Evolutionary conservation across 2,797 vertebrate species (phyloP).

Genomic region (Muscicapa comitata): DNA sequence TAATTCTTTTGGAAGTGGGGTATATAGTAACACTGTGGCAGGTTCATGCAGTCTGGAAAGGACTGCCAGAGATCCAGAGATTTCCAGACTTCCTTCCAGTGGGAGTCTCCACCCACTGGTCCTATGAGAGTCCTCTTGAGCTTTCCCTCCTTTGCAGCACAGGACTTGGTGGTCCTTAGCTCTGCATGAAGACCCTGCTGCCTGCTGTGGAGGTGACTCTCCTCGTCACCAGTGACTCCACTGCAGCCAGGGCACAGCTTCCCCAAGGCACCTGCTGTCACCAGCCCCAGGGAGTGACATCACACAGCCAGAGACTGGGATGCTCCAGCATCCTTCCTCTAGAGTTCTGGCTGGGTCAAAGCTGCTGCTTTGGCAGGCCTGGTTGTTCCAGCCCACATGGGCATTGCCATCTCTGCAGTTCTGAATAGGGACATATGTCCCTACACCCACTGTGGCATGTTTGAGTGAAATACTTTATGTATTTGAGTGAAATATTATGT

Average conservation of each 20-base stretch:
- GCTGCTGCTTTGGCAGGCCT: not conserved
- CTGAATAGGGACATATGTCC: not conserved
- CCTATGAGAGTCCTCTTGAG: not conserved
- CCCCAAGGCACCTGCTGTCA: not conserved
- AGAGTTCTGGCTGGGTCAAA: not conserved
- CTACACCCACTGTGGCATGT: not conserved
- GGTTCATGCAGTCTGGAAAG: not conserved
- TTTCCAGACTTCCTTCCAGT: not conserved
- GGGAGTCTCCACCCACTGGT: not conserved
- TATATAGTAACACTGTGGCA: not conserved
- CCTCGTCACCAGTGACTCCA: not conserved
- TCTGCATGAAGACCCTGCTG: not conserved
- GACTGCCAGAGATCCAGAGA: not conserved
- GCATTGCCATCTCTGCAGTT: too few relatives aligned
- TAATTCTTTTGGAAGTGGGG: not conserved
- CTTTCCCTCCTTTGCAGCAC: not conserved
- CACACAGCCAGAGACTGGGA: not conserved
- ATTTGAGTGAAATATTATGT: not conserved
- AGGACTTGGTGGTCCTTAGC: not conserved
- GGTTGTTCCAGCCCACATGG: fast-evolving
- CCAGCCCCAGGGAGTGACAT: not conserved
- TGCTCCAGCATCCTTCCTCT: not conserved
- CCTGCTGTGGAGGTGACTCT: not conserved
- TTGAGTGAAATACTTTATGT: not conserved
- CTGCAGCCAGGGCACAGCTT: not conserved